Base-by-base conservation (phyloP, 2,888 invertebrate genomes). In the Nezara viridula region DNA sequence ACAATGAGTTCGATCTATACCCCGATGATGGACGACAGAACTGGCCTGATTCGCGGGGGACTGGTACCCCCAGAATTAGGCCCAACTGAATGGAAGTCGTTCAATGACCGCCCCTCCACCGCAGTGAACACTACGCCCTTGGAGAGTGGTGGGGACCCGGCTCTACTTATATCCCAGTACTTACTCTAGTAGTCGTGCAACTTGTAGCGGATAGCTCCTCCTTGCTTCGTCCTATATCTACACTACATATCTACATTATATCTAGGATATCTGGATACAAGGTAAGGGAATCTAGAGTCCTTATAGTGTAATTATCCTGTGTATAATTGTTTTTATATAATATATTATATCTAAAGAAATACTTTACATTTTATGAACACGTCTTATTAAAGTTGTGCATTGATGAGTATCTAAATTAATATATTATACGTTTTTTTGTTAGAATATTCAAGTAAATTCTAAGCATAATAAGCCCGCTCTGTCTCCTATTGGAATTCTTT, bases 101-200 rank as follows among this genome's bases (percentile, higher is more conserved):
- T 81, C 81, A 81, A 81, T 81, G 81, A 47, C 24, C 40, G 44
- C 81, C 81, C 81, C 81, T 14, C 81, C 81, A 81, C 81, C 37
- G 37, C 4, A n/a, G 14, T 27, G n/a, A n/a, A 16, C 14, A 60
- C 21, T 77, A 77, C 77, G 81, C 81, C 81, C 81, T 81, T 81
- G 81, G 81, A 32, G 14, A n/a, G 81, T 44, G 44, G 81, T 44
- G 81, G 81, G 81, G 81, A 47, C 81, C 81, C 24, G 44, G 37
- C n/a, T 81, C 14, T 81, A 81, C 81, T 81, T 81, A 81, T 81
- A 81, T n/a, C 81, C n/a, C 81, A 81, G 24, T 81, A 81, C 81
- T 44, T 44, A 44, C 40, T 24, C 44, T 44, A 44, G 4, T 4
- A 9, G 44, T 24, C 24, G 40, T n/a, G 81, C n/a, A 40, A n/a